phyloP scores from a whole-genome alignment of 2,113 vertebrate genomes.

The Ivindomyrus marchei region DNA sequence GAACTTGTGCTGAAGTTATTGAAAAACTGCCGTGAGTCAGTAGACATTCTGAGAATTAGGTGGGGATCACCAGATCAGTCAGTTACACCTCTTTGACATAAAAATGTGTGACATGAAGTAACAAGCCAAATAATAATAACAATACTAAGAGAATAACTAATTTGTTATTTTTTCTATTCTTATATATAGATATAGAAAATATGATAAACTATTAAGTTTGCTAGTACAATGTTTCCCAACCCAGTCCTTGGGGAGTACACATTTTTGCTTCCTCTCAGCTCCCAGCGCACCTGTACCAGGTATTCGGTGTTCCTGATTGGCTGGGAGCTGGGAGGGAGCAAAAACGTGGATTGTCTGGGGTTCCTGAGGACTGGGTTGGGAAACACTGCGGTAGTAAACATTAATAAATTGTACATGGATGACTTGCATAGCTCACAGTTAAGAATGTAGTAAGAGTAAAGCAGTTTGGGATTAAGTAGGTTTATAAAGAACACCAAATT shows the following conservation, averaged over 20 bases:
- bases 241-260: too few species aligned
- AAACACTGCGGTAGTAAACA: not conserved
- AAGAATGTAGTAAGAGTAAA: not conserved
- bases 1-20: not conserved
- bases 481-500: not conserved
- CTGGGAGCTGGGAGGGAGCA: too few species aligned
- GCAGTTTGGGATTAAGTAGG: not conserved
- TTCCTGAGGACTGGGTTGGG: too few species aligned
- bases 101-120: not conserved
- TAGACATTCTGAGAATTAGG: not conserved
- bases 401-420: not conserved
- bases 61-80: not conserved
- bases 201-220: not conserved
- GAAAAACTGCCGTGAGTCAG: not conserved
- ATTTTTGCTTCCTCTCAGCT: too few species aligned
- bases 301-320: too few species aligned
- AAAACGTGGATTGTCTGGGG: too few species aligned
- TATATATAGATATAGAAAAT: not conserved
- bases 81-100: not conserved
- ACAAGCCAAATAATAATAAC: not conserved
- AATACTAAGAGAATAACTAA: not conserved
- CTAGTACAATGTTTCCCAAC: too few species aligned
- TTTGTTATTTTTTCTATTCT: not conserved
- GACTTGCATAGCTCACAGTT: not conserved
- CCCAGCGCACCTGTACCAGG: too few species aligned